These are phyloP conservation scores for Crotophaga sulcirostris DNA, from an alignment of 2,113 vertebrate genomes.

Conservation along the genomic window DNA sequence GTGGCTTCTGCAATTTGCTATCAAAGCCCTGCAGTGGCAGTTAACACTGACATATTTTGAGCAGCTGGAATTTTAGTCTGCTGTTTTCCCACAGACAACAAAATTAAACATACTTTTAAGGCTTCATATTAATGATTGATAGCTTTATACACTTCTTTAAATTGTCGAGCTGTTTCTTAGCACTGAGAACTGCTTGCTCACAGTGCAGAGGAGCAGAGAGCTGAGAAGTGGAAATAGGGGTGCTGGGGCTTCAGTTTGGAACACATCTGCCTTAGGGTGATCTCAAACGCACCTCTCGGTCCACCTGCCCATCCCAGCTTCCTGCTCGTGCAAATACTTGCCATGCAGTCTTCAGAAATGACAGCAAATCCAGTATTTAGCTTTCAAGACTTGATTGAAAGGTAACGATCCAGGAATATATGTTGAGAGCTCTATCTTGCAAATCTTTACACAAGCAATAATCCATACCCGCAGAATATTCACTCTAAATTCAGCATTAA, in stretches of 20 bases:
- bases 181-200: neutral
- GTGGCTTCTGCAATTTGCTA: neutral
- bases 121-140: neutral
- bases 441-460: neutral
- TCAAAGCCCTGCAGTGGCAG: neutral
- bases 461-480: neutral
- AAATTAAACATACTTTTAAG: constrained; percentile 14
- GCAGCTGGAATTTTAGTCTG: constrained; percentile 23
- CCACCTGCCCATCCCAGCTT: neutral
- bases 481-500: neutral
- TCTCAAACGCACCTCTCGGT: neutral
- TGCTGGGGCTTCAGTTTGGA: neutral
- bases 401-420: neutral
- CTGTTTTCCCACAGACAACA: neutral
- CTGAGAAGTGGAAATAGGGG: neutral
- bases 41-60: neutral
- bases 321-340: neutral
- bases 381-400: neutral
- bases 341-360: neutral
- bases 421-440: neutral
- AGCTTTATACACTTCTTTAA: neutral
- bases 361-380: neutral
- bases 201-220: neutral
- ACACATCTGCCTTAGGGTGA: neutral
- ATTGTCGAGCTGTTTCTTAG: neutral